phyloP scores from a whole-genome alignment of 2,113 vertebrate genomes.

The Empidonax traillii region DNA sequence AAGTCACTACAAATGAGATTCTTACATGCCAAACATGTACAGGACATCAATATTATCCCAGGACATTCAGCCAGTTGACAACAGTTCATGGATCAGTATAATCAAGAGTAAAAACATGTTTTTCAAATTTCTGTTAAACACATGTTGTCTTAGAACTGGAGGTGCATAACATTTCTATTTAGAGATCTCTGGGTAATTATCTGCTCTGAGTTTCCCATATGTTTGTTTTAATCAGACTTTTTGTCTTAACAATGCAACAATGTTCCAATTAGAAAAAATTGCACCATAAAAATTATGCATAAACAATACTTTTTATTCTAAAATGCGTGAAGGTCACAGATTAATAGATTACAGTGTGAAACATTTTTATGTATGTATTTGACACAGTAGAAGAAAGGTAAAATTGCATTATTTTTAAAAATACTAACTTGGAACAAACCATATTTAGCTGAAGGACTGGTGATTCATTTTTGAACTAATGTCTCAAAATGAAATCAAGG shows the following conservation, averaged over 20 bases:
- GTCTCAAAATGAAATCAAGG: not conserved
- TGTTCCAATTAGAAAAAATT: not conserved
- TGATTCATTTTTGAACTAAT: not conserved
- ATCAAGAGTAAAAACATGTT: not conserved
- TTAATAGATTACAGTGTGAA: not conserved
- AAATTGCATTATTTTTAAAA: not conserved
- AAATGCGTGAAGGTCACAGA: not conserved
- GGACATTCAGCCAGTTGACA: not conserved
- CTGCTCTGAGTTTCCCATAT: not conserved
- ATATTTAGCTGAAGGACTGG: not conserved
- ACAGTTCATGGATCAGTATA: not conserved
- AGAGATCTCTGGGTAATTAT: not conserved
- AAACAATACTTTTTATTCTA: not conserved
- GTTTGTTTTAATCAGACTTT: not conserved
- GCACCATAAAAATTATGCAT: not conserved
- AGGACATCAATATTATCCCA: not conserved
- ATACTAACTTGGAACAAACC: not conserved
- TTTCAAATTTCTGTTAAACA: not conserved
- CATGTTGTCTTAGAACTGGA: not conserved
- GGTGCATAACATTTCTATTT: not conserved
- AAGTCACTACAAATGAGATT: constrained; percentile 1
- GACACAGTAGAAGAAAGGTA: not conserved
- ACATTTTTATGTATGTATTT: not conserved
- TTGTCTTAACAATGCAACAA: not conserved
- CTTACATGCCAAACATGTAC: not conserved